Conservation (phyloP, 1,140 invertebrate species). For the Heterodera schachtii region DNA sequence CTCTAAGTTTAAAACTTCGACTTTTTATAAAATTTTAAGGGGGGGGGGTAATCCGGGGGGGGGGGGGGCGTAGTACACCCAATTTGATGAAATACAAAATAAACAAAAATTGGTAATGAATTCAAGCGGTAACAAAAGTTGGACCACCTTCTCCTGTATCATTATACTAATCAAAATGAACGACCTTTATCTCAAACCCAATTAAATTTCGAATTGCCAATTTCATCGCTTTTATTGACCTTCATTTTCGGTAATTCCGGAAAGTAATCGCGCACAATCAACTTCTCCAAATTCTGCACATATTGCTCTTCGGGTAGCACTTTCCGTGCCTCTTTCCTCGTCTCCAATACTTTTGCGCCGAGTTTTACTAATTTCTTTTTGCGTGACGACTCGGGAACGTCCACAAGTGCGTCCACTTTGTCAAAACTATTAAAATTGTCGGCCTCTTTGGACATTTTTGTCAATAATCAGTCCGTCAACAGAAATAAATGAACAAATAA, state of each 20-base stretch:
- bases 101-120: neutral
- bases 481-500: no score
- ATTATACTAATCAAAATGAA: no score
- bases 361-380: slow-evolving; percentile 33
- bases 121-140: no score
- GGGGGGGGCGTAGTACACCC: neutral
- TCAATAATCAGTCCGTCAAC: no score
- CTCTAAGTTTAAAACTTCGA: no score
- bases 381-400: slow-evolving; percentile 31
- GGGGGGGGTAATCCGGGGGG: no score
- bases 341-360: slow-evolving; percentile 40
- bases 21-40: no score
- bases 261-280: slow-evolving; percentile 95
- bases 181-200: neutral
- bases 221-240: slow-evolving; percentile 32
- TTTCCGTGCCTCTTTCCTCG: slow-evolving; percentile 47
- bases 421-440: slow-evolving; percentile 36
- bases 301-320: slow-evolving; percentile 66
- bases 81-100: neutral
- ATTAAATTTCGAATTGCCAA: slow-evolving; percentile 11
- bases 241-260: slow-evolving; percentile 89
- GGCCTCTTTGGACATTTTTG: slow-evolving; percentile 1
- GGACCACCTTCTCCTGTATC: no score
- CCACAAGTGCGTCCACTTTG: slow-evolving; percentile 25
- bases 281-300: slow-evolving; percentile 81